Conservation (phyloP, 2,113 vertebrate genomes). For the Mixornis gularis region DNA sequence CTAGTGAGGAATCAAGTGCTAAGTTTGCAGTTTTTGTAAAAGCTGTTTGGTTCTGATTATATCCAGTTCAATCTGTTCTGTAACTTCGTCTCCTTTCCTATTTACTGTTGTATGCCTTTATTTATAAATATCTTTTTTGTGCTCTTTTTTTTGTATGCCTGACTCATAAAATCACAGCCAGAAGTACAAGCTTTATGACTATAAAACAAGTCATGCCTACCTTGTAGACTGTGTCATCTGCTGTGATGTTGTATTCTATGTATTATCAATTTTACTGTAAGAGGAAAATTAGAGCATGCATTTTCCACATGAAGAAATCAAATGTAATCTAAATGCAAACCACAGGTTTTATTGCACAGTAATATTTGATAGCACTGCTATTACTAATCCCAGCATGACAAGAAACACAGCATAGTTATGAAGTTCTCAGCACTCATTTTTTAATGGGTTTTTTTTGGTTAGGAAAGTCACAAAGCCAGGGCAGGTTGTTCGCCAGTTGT, state of each 20-base stretch:
- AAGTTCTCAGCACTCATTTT: constrained; percentile 21
- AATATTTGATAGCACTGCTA: constrained; percentile 47
- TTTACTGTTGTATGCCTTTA: constrained; percentile 29
- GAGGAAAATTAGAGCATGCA: constrained; percentile 62
- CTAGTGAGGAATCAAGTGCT: constrained; percentile 35
- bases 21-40: constrained; percentile 42
- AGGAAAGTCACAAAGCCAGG: background rate
- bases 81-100: constrained; percentile 12
- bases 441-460: constrained; percentile 14
- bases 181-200: constrained; percentile 23
- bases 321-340: constrained; percentile 70
- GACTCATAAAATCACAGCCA: constrained; percentile 45
- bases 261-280: constrained; percentile 67
- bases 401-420: constrained; percentile 35
- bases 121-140: constrained; percentile 27
- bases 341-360: constrained; percentile 48
- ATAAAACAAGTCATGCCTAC: constrained; percentile 49
- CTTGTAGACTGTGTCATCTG: constrained; percentile 48
- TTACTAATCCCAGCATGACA: constrained; percentile 67
- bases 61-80: constrained; percentile 24
- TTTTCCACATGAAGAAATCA: constrained; percentile 65
- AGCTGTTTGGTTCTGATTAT: constrained; percentile 45
- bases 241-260: constrained; percentile 44
- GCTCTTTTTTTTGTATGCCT: constrained; percentile 16
- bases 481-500: background rate